phyloP scores from a whole-genome alignment of 2,113 vertebrate genomes.

The Chionomys nivalis region DNA sequence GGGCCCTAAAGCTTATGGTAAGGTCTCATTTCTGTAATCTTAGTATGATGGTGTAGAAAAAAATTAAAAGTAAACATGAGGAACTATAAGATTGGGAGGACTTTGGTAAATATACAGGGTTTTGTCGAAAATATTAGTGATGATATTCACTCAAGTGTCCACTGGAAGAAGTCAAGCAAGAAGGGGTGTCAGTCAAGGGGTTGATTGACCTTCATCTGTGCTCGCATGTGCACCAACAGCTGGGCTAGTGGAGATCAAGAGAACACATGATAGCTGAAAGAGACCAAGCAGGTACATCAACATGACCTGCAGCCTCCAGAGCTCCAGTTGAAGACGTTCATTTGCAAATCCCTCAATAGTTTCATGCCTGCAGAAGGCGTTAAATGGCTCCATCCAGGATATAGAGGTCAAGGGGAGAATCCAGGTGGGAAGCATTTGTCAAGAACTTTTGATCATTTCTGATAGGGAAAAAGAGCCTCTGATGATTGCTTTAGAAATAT shows the following conservation, averaged over 20 bases:
- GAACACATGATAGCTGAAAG: constrained; percentile 22
- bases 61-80: background rate
- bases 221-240: constrained; percentile 33
- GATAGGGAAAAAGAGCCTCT: constrained; percentile 47
- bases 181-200: background rate
- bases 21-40: background rate
- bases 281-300: background rate
- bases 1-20: constrained; percentile 64
- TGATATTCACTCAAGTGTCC: background rate
- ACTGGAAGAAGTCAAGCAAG: background rate
- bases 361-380: constrained; percentile 52
- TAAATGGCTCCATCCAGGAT: constrained; percentile 37
- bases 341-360: constrained; percentile 66
- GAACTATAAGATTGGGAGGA: background rate
- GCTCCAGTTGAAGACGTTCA: constrained; percentile 53
- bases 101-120: background rate
- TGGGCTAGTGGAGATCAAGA: constrained; percentile 65
- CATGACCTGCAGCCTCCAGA: background rate
- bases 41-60: background rate
- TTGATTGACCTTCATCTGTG: background rate
- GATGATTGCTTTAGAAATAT: background rate
- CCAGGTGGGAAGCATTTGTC: constrained; percentile 72
- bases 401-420: constrained; percentile 52
- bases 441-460: constrained; percentile 59
- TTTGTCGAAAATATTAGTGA: background rate